Evolutionary conservation across 2,113 vertebrate genomes (phyloP).

Genomic region (Rissa tridactyla): DNA sequence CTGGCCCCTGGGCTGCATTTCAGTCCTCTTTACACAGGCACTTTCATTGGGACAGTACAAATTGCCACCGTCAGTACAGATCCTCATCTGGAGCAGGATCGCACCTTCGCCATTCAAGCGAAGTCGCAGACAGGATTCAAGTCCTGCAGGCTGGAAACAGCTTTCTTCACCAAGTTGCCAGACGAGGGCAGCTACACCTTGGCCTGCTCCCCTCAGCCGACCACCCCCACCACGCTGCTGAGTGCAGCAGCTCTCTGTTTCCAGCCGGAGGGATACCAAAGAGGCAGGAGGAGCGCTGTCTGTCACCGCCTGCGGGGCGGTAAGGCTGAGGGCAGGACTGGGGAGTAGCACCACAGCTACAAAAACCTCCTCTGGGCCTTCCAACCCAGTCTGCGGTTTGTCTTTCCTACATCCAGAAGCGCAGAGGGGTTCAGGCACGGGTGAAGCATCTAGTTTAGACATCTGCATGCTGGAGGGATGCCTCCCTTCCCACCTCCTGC

Average conservation of each 20-base stretch:
- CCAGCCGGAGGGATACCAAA: too few species aligned
- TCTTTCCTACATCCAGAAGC: neutral
- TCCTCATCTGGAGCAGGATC: neutral
- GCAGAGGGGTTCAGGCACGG: accelerated
- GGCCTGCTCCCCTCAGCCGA: neutral
- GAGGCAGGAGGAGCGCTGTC: neutral
- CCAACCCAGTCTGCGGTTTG: neutral
- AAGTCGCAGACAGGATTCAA: neutral
- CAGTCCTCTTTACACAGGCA: neutral
- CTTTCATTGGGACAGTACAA: neutral
- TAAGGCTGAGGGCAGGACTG: neutral
- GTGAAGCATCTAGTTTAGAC: neutral
- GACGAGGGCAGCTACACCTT: neutral
- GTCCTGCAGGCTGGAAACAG: neutral
- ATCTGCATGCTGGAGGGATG: neutral
- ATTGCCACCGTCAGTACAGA: neutral
- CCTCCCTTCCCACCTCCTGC: neutral
- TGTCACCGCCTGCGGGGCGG: neutral
- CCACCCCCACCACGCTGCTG: accelerated
- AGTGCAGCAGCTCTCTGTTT: neutral
- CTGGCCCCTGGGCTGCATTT: neutral
- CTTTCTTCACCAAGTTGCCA: neutral
- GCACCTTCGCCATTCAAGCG: accelerated
- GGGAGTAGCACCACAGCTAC: neutral
- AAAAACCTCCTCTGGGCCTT: neutral